phyloP scores from a whole-genome alignment of 2,113 vertebrate genomes.

The Redunca redunca region DNA sequence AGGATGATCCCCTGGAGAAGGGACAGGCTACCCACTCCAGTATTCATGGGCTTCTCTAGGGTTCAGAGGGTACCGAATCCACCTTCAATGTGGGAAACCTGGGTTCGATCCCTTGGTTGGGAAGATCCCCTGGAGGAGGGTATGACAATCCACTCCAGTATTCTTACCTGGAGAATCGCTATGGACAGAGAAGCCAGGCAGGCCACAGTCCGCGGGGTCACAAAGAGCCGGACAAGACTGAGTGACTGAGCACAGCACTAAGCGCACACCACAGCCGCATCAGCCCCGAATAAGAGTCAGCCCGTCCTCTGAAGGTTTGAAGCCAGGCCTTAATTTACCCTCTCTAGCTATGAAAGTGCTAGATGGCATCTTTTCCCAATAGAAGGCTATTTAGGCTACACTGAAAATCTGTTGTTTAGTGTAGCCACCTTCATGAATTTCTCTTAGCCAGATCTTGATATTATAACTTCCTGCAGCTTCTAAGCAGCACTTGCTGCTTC shows the following conservation, averaged over 20 bases:
- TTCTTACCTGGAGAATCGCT: background rate
- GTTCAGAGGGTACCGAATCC: background rate
- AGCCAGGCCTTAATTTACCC: background rate
- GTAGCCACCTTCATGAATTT: background rate
- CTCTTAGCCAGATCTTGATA: background rate
- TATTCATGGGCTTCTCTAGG: background rate
- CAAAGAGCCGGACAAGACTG: background rate
- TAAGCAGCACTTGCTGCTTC: background rate
- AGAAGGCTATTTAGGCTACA: background rate
- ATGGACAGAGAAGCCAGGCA: background rate
- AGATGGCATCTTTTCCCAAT: background rate
- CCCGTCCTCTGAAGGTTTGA: background rate
- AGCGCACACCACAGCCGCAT: background rate
- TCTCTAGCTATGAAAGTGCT: background rate
- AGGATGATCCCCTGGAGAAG: background rate
- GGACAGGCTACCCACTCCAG: background rate
- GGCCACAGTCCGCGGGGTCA: accelerated
- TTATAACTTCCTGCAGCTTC: background rate
- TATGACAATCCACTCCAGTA: background rate
- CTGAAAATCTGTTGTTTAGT: background rate
- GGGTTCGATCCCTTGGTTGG: background rate
- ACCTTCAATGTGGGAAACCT: background rate
- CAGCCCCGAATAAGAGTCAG: background rate
- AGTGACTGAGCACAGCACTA: background rate
- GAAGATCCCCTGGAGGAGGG: background rate